A percentile compares a stretch with the other conserved stretches of the same genome.
phyloP scores from a whole-genome alignment of 2,888 invertebrate genomes.

The Microctonus hyperodae region DNA sequence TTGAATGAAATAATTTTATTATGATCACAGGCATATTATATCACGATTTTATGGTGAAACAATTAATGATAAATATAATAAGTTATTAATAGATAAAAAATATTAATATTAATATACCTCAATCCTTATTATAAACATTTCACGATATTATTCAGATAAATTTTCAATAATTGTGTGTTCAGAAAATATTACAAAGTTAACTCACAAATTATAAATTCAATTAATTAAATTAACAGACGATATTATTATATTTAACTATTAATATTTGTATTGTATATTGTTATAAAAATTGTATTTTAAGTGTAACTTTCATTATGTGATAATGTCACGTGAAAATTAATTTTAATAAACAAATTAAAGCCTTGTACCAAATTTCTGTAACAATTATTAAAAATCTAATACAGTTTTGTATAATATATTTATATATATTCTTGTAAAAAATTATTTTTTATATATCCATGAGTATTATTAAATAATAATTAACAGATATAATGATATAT shows the following conservation, averaged over 20 bases:
- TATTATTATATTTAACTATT: not conserved
- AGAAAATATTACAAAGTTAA: no score
- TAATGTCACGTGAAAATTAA: not conserved
- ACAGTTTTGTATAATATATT: not conserved
- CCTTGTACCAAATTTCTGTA: constrained; percentile 47
- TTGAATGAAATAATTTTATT: constrained; percentile 37
- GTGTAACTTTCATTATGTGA: not conserved
- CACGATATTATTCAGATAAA: no score
- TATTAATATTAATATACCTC: not conserved
- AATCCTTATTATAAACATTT: not conserved
- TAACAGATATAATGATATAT: no score
- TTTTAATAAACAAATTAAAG: constrained; percentile 43
- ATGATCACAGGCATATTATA: constrained; percentile 45
- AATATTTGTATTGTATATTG: no score
- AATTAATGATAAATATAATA: constrained; percentile 33
- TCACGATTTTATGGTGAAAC: constrained; percentile 41
- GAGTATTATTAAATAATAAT: not conserved
- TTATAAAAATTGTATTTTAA: no score
- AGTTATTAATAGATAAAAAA: not conserved
- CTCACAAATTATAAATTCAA: no score
- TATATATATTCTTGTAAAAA: not conserved
- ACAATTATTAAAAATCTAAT: constrained; percentile 6
- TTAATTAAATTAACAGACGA: not conserved
- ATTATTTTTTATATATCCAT: not conserved
- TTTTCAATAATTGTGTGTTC: no score